Evolutionary conservation across 2,113 vertebrate species (phyloP).

Genomic region (Oncorhynchus tshawytscha): DNA sequence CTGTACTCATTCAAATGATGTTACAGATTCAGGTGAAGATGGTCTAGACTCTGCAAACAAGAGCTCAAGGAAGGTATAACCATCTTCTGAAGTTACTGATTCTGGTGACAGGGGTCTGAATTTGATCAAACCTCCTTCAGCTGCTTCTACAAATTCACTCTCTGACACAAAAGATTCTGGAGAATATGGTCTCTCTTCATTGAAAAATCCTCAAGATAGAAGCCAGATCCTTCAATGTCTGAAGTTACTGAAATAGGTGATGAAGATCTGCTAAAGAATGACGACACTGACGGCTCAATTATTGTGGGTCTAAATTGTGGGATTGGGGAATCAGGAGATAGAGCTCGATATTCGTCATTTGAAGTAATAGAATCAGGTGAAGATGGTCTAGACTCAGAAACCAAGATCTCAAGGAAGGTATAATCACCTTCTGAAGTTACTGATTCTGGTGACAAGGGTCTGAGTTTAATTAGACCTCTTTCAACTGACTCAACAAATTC

Average conservation of each 20-base stretch:
- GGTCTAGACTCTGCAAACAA: too few species aligned
- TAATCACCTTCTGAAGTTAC: not conserved
- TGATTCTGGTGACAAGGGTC: slow-evolving; percentile 6
- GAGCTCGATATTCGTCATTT: slow-evolving; percentile 4
- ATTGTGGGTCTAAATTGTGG: slow-evolving; percentile 14
- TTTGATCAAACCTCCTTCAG: too few species aligned
- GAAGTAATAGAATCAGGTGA: slow-evolving; percentile 12
- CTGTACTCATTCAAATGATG: too few species aligned
- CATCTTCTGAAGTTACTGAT: too few species aligned
- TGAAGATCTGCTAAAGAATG: not conserved
- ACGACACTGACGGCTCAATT: not conserved
- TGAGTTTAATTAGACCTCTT: not conserved
- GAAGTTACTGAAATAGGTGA: slow-evolving; percentile 23
- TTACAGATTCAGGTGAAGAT: too few species aligned
- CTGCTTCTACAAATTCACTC: too few species aligned
- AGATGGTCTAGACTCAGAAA: not conserved
- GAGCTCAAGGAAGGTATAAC: too few species aligned
- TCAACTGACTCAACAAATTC: not conserved
- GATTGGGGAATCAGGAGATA: slow-evolving; percentile 45
- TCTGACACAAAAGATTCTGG: too few species aligned
- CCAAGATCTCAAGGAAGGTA: not conserved
- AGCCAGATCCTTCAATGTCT: not conserved
- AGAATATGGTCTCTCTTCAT: not conserved
- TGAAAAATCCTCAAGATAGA: slow-evolving; percentile 29
- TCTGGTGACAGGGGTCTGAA: too few species aligned